phyloP scores from a whole-genome alignment of 53 echinoderm and acorn worm species.

The Holothuria leucospilota region DNA sequence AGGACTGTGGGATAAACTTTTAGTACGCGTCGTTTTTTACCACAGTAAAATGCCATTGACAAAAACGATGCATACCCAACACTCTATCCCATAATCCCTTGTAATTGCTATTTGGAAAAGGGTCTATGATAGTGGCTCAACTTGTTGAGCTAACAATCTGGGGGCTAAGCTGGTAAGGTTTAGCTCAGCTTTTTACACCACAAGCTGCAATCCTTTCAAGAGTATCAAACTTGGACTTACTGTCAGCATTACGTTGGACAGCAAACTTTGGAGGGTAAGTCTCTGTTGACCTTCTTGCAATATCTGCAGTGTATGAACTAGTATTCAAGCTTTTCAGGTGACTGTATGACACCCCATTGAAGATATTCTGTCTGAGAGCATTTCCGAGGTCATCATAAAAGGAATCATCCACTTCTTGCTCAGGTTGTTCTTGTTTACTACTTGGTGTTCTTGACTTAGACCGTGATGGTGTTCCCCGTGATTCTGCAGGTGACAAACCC shows the following conservation, averaged over 20 bases:
- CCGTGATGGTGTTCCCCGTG: neutral
- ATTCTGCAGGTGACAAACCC: neutral
- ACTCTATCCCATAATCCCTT: no score
- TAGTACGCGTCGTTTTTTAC: no score
- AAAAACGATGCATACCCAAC: no score
- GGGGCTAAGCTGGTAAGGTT: no score
- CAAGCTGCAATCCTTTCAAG: no score
- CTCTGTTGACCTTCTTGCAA: constrained; percentile 65
- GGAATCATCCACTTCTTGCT: constrained; percentile 47
- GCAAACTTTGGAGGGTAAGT: constrained; percentile 83
- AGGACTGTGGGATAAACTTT: no score
- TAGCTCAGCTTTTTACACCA: no score
- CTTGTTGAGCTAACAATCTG: no score
- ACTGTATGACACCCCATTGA: constrained; percentile 85
- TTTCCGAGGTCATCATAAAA: constrained; percentile 84
- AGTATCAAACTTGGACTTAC: constrained; percentile 63
- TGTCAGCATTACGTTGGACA: constrained; percentile 83
- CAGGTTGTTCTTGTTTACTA: neutral
- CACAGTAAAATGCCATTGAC: no score
- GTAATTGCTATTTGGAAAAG: no score
- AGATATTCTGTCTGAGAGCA: constrained; percentile 85
- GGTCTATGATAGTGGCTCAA: no score
- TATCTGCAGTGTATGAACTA: constrained; percentile 88
- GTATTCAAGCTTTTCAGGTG: constrained; percentile 81
- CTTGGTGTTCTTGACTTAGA: constrained; percentile 21